A percentile compares a stretch with the other conserved stretches of the same genome.
Conservation (phyloP, 2,797 vertebrate genomes). For the Caiman crocodilus region DNA sequence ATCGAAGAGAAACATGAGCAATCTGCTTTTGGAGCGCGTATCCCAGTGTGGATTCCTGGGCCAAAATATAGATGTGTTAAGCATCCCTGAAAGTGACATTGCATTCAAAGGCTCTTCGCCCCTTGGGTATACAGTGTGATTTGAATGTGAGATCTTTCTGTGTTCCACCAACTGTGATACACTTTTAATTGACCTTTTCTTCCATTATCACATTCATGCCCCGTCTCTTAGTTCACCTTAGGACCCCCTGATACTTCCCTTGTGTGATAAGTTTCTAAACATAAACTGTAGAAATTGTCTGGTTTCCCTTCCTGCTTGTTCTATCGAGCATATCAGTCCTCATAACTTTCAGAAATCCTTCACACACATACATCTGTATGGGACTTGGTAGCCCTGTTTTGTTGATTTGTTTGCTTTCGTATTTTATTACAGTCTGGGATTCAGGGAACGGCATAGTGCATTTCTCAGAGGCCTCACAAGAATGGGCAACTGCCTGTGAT, state of each 20-base stretch:
- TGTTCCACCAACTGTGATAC: background rate
- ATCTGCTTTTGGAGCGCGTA: background rate
- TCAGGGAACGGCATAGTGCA: background rate
- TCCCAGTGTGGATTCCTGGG: background rate
- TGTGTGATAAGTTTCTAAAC: background rate
- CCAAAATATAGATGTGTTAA: background rate
- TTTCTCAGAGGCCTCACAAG: background rate
- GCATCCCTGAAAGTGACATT: background rate
- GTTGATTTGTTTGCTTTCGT: background rate
- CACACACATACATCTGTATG: background rate
- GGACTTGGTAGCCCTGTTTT: background rate
- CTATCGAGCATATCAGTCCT: background rate
- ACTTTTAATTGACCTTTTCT: background rate
- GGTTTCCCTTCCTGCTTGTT: background rate
- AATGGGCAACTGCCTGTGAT: background rate
- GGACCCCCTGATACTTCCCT: background rate
- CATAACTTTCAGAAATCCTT: background rate
- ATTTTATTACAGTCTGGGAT: background rate
- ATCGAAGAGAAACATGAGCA: background rate
- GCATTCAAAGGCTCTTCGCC: background rate
- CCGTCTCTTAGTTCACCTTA: background rate
- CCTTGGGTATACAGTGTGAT: background rate
- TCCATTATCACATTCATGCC: background rate
- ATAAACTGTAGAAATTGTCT: accelerated
- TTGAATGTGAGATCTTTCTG: background rate